Base-by-base conservation (phyloP, 2,888 invertebrate genomes). In the Ormia ochracea region DNA sequence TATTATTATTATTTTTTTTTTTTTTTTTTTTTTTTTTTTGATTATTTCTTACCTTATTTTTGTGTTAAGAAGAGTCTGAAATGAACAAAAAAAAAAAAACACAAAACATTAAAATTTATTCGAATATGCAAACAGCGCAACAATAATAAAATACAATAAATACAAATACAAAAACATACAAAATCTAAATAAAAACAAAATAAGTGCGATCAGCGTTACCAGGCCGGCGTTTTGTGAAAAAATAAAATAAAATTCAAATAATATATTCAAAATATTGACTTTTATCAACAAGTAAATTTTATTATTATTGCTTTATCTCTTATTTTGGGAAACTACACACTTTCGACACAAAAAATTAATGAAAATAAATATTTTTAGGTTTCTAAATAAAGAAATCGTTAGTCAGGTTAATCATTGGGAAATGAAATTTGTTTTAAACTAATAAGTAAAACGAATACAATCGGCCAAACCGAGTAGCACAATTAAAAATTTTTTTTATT, bases 131-230 rank as follows among this genome's bases (percentile, higher is more conserved):
- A 61, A 43, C 14, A 36, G 7, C 28, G 45, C 28, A 14, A 41
- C 31, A 58, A 52, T n/a, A 56, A 54, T n/a, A 38, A 41, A 3
- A 59, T 5, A 23, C 28, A 36, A 36, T 10, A 12, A 59, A 72
- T 12, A 33, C n/a, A n/a, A n/a, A n/a, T n/a, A n/a, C n/a, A n/a
- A n/a, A 36, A 36, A 52, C 52, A 61, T 17, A 52, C 31, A 54
- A 45, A 31, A 38, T 66, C 41, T 28, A 66, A 74, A 75, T 52
- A 68, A 74, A 74, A 75, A 75, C 74, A 75, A 66, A 75, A 58
- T 59, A n/a, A n/a, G 12, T 52, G 41, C 33, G 17, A 38, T 58
- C 58, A 63, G 48, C 2, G 63, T 48, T 63, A 48, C 63, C 63
- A 36, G 63, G 14, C n/a, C n/a, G n/a, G 6, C 9, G 2, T 5